Evolutionary conservation across 2,888 invertebrate species (phyloP), one percentile per base, ranked within the genome.

Genomic region (Rhagium mordax): DNA sequence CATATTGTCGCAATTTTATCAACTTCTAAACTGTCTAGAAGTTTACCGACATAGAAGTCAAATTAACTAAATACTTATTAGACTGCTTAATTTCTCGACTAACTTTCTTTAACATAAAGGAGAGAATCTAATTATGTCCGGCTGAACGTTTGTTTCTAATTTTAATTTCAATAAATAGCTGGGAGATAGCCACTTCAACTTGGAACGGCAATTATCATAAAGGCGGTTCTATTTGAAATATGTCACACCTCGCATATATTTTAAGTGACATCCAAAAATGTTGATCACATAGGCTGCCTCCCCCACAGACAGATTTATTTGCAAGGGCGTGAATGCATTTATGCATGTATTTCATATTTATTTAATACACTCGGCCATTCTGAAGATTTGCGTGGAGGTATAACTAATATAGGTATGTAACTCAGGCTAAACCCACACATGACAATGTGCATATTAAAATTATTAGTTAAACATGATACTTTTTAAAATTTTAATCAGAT

Each of bases 401-500:
- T 33, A 59, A 33, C 33, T 16, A 29, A 29, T 59, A 33, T 15
- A 24, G 27, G 55, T 55, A 24, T 55, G 55, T 55, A 21, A 24
- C 24, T 55, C 55, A 16, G 18, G 33, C 59, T 20, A 18, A 33
- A 20, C 61, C 61, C 29, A 61, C 61, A 20, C 61, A n/a, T 18
- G 16, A 59, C 33, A 18, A 59, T 33, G 59, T 41, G 61, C 61
- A 41, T 18, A 47, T 21, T 41, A 61, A 47, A 18, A 47, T 61
- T 47, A 47, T 61, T 61, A 61, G 61, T 21, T 41, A 61, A 61
- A 61, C 47, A 61, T 29, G 61, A 61, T 47, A 61, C 61, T 47
- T 61, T 61, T 47, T 47, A n/a, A 61, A 61, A 61, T 61, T 61
- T 47, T 61, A 60, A 61, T 47, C 47, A 21, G 61, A 24, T 61